These are phyloP conservation scores for Peromyscus maniculatus DNA, from an alignment of 2,113 vertebrate genomes.

Conservation along the genomic window DNA sequence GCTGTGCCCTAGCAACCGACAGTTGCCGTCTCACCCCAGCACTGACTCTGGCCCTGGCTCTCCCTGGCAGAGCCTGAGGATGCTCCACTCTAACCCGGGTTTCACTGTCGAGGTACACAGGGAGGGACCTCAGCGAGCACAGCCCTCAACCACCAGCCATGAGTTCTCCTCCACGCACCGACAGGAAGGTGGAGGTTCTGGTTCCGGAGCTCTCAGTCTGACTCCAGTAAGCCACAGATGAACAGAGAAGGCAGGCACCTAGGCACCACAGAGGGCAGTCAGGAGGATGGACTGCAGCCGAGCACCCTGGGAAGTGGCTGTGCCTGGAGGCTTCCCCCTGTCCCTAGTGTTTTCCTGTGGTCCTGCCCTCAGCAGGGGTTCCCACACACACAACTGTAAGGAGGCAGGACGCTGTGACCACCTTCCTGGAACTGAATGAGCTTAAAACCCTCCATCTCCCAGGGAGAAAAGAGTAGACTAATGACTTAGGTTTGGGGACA, in stretches of 20 bases:
- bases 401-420: background rate
- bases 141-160: background rate
- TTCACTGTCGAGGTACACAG: background rate
- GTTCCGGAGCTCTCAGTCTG: background rate
- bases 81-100: background rate
- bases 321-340: background rate
- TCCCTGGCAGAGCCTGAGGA: background rate
- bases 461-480: background rate
- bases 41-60: background rate
- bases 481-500: background rate
- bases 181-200: background rate
- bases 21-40: background rate
- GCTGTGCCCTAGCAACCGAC: background rate
- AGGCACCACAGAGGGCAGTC: background rate
- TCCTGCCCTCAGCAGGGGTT: background rate
- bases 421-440: background rate
- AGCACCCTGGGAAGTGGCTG: background rate
- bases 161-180: background rate
- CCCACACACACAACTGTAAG: background rate
- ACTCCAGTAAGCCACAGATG: background rate
- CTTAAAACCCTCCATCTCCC: too few relatives aligned
- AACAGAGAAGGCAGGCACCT: background rate
- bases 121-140: background rate
- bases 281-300: fast-evolving
- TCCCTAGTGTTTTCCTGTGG: background rate